Conservation (phyloP, 1,140 invertebrate genomes). For the Coelopa frigida region DNA sequence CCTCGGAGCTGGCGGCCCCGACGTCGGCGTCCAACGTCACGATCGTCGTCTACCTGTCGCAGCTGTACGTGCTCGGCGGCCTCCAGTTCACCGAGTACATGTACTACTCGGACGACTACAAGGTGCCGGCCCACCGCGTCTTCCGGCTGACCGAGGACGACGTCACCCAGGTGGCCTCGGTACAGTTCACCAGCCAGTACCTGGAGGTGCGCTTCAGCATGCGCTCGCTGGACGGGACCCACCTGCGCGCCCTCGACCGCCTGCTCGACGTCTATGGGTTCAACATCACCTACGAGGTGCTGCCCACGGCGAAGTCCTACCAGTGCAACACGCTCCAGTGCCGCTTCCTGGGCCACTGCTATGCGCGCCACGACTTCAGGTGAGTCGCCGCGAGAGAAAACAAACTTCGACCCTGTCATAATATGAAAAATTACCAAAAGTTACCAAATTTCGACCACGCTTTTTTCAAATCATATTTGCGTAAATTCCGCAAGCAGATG, state of each 20-base stretch:
- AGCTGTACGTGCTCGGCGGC: conserved; percentile 74
- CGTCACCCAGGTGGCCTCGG: conserved; percentile 58
- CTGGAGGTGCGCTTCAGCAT: conserved; percentile 72
- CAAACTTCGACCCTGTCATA: no score
- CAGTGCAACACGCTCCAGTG: conserved; percentile 72
- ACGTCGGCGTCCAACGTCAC: conserved; percentile 46
- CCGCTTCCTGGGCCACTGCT: conserved; percentile 77
- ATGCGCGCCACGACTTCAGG: conserved; percentile 59
- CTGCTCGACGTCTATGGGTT: conserved; percentile 83
- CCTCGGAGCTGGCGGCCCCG: conserved; percentile 48
- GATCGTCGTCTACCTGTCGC: conserved; percentile 80
- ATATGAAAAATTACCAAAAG: no score
- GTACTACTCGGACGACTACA: conserved; percentile 64
- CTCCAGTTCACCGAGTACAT: conserved; percentile 76
- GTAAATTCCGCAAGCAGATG: no score
- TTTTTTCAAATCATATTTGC: no score
- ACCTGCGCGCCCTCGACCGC: conserved; percentile 70
- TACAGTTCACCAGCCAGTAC: conserved; percentile 64
- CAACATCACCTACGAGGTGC: conserved; percentile 84
- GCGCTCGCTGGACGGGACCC: conserved; percentile 67
- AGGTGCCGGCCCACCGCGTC: conserved; percentile 51
- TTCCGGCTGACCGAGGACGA: conserved; percentile 57
- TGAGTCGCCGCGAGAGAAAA: no score
- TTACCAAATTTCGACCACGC: no score
- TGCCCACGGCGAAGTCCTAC: conserved; percentile 48